phyloP scores from a whole-genome alignment of 1,140 invertebrate species.

The Brachionus asplanchnoidis region DNA sequence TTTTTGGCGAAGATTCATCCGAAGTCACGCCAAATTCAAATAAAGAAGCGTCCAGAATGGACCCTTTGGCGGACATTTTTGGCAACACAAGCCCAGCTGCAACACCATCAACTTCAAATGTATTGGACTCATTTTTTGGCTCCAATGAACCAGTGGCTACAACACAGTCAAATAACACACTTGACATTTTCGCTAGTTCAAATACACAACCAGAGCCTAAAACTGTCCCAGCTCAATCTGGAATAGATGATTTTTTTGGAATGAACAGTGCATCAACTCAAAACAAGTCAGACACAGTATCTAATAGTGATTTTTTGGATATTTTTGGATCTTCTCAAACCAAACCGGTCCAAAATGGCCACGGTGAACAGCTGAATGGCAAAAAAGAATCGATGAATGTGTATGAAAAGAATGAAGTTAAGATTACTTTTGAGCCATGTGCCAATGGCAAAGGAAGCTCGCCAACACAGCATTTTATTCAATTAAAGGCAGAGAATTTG shows the following conservation, averaged over 20 bases:
- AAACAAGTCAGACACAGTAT: not conserved
- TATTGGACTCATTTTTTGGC: not conserved
- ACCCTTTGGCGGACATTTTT: not conserved
- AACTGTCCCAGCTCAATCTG: not conserved
- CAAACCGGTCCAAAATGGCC: not conserved
- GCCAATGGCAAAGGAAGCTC: not conserved
- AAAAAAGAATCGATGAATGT: not conserved
- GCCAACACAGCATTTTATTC: constrained; percentile 25
- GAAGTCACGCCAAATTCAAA: not conserved
- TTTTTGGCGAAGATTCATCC: constrained; percentile 6
- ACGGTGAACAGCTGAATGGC: not conserved
- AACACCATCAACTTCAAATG: not conserved
- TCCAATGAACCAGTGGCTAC: not conserved
- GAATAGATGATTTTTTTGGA: too few relatives aligned
- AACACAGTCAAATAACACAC: not conserved
- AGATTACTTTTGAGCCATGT: constrained; percentile 33
- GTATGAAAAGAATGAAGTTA: constrained; percentile 38
- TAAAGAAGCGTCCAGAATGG: not conserved
- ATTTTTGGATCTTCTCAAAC: not conserved
- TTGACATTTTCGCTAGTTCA: not conserved
- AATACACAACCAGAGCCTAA: not conserved
- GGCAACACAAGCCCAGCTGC: not conserved
- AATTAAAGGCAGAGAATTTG: not conserved
- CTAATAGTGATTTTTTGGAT: not conserved
- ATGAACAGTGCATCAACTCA: not conserved